Percentiles rank a stretch among this genome's conserved stretches.
phyloP scores from a whole-genome alignment of 1,140 invertebrate species.

The Zaprionus davidi region DNA sequence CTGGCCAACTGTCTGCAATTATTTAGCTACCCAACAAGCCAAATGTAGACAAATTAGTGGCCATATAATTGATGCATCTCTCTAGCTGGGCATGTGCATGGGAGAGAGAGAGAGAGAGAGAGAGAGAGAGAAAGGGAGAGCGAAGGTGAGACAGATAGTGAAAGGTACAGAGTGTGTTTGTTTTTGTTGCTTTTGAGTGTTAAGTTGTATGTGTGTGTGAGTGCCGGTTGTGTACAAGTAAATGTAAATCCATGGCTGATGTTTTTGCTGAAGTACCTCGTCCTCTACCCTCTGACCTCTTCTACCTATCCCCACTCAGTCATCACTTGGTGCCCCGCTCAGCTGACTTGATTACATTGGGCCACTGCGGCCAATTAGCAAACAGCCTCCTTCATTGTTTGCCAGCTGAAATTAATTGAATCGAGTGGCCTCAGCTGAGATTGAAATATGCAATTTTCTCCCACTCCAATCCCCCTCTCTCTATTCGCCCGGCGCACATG shows the following conservation, averaged over 20 bases:
- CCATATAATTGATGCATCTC: slow-evolving; percentile 73
- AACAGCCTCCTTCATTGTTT: slow-evolving; percentile 67
- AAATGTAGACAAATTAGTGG: slow-evolving; percentile 72
- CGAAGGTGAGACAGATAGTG: background rate
- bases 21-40: slow-evolving; percentile 57
- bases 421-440: slow-evolving; percentile 74
- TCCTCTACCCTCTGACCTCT: background rate
- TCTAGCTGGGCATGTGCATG: slow-evolving; percentile 8
- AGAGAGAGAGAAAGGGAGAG: background rate
- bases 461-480: background rate
- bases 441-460: slow-evolving; percentile 43
- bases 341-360: slow-evolving; percentile 66
- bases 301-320: background rate
- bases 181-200: slow-evolving; percentile 29
- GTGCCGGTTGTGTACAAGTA: slow-evolving; percentile 22
- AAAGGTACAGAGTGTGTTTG: slow-evolving; percentile 5
- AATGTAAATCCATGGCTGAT: slow-evolving; percentile 54
- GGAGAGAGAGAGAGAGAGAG: background rate
- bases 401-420: slow-evolving; percentile 76
- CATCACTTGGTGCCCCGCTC: background rate
- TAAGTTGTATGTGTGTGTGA: slow-evolving; percentile 16
- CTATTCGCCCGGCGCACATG: background rate
- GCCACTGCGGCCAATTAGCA: slow-evolving; percentile 67
- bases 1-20: slow-evolving; percentile 48
- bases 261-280: slow-evolving; percentile 49